These are phyloP conservation scores for Linyphia triangularis DNA, from an alignment of 2,888 invertebrate genomes.

Conservation along the genomic window DNA sequence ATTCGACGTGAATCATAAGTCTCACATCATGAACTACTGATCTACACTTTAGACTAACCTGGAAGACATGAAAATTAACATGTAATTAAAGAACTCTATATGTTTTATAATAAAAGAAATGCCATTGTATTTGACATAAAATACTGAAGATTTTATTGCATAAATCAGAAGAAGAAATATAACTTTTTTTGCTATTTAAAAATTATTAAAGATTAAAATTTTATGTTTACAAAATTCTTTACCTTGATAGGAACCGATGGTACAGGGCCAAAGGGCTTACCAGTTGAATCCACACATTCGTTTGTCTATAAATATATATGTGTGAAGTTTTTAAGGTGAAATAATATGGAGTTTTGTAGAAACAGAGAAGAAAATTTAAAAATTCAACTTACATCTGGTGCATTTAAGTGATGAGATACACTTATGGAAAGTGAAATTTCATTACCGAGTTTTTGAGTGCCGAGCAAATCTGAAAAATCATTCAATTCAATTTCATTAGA, in stretches of 20 bases:
- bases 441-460: constrained; percentile 78
- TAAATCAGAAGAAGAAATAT: no score
- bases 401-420: constrained; percentile 60
- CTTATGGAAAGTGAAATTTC: constrained; percentile 76
- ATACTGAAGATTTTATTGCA: neutral
- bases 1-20: constrained; percentile 77
- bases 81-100: neutral
- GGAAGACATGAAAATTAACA: constrained; percentile 18
- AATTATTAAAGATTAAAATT: neutral
- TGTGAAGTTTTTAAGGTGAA: neutral
- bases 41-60: constrained; percentile 74
- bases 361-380: neutral
- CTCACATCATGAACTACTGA: constrained; percentile 75
- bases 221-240: neutral
- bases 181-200: neutral
- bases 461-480: constrained; percentile 65
- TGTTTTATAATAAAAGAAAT: neutral
- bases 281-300: constrained; percentile 17
- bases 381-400: constrained; percentile 48
- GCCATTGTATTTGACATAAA: neutral
- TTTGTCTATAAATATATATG: neutral
- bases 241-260: constrained; percentile 65
- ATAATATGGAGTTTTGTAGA: neutral
- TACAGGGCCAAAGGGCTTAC: constrained; percentile 36
- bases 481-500: no score